phyloP scores from a whole-genome alignment of 2,113 vertebrate species.

The Phalacrocorax pelagicus region DNA sequence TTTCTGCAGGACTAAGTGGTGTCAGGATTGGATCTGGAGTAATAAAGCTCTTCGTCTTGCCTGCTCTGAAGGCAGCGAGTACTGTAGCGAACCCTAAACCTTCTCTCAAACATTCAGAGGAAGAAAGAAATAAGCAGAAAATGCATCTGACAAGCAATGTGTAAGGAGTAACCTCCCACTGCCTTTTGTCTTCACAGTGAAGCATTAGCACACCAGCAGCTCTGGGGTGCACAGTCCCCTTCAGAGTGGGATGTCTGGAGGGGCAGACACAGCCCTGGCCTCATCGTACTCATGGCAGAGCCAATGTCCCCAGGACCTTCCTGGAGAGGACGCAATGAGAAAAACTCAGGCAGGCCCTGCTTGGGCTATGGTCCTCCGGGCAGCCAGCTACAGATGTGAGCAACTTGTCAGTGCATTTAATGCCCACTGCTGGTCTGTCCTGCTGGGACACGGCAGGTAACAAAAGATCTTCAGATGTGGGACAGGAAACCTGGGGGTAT shows the following conservation, averaged over 20 bases:
- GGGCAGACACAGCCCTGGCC: not conserved
- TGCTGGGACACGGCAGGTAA: not conserved
- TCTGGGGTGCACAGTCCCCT: not conserved
- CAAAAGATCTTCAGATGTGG: not conserved
- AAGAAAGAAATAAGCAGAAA: not conserved
- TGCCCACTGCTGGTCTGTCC: not conserved
- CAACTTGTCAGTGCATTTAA: not conserved
- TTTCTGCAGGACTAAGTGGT: not conserved
- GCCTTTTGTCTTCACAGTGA: not conserved
- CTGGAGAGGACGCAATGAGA: not conserved
- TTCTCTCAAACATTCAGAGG: not conserved
- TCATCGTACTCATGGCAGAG: not conserved
- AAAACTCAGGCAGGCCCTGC: not conserved
- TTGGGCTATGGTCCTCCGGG: rapidly evolving
- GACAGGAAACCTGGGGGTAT: not conserved
- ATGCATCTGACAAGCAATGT: not conserved
- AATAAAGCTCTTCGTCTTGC: not conserved
- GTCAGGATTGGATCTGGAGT: not conserved
- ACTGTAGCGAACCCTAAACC: not conserved
- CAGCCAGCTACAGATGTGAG: rapidly evolving
- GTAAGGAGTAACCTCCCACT: not conserved
- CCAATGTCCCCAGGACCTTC: not conserved
- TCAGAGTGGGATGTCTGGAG: not conserved
- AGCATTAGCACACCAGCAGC: not conserved
- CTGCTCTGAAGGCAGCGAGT: not conserved